Evolutionary conservation across 53 echinoderm and acorn worm species (phyloP), one percentile per base, ranked within the genome.

Genomic region (Luidia sarsii): DNA sequence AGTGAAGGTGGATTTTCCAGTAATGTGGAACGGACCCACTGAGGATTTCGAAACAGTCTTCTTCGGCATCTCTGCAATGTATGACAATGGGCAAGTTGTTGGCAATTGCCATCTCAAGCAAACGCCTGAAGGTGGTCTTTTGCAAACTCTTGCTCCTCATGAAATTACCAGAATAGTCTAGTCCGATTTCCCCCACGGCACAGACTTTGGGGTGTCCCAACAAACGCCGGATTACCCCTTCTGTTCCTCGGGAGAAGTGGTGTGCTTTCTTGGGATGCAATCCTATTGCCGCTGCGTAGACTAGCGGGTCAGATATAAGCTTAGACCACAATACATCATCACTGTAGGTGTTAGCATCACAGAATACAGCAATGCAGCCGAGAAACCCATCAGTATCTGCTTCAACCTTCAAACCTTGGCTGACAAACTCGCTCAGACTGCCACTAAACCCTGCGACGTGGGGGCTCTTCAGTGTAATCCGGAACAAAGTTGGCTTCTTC

Each of bases 1-100:
- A 72, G 16, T 72, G 72, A 5, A 72, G 72, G 31, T 72, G 72
- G 25, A 72, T 56, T 16, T 55, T 72, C 55, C 72, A 55, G 13
- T 33, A 0, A 20, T 9, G 24, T 19, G 72, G 72, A 4, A 72
- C 50, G 39, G 25, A 15, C 13, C 37, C 25, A 55, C 16, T 35
- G 6, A 27, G 18, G 38, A 72, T 55, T 13, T 39, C 37, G 4
- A 72, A 13, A 32, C 55, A 72, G 38, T 54, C 72, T 23, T 72
- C 39, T 39, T 72, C 39, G 25, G 72, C 72, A 14, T 72, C 72
- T 27, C 56, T 68, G 3, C 68, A 68, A 48, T 68, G 68, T 2
- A 68, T 48, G 1, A 68, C 68, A 15, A 68, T 11, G 3, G 68
- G 68, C 16, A 68, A 2, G 32, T 68, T 48, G 0, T 4, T 3